Evolutionary conservation across 2,113 vertebrate species (phyloP).

Genomic region (Hiodon alosoides): DNA sequence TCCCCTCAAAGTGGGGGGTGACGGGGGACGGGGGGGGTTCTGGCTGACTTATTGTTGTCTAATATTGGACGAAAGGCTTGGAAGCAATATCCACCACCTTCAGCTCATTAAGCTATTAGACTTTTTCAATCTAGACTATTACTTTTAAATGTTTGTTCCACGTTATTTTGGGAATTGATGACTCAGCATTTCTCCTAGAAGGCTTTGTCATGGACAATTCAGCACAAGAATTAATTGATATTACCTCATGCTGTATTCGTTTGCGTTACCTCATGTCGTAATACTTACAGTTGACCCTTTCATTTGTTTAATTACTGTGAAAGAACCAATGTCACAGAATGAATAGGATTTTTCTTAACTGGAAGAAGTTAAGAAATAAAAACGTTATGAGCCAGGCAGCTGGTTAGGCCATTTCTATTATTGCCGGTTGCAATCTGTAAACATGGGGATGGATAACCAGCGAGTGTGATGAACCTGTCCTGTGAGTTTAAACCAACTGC

Average conservation of each 20-base stretch:
- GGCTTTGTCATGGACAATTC: too few relatives aligned
- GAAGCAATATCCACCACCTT: not conserved
- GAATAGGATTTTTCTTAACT: too few relatives aligned
- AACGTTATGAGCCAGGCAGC: too few relatives aligned
- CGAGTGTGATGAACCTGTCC: too few relatives aligned
- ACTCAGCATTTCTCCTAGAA: not conserved
- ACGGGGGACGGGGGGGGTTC: not conserved
- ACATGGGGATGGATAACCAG: too few relatives aligned
- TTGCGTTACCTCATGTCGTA: not conserved
- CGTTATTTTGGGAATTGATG: not conserved
- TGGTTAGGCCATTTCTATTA: too few relatives aligned
- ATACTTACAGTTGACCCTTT: not conserved
- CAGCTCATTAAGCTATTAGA: not conserved
- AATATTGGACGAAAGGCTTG: not conserved
- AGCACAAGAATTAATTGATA: too few relatives aligned
- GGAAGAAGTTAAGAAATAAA: too few relatives aligned
- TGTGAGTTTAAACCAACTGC: too few relatives aligned
- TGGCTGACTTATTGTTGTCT: not conserved
- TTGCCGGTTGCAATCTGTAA: too few relatives aligned
- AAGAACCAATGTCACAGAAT: too few relatives aligned
- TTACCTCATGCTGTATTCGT: too few relatives aligned
- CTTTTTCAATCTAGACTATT: not conserved
- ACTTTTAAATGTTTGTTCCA: not conserved
- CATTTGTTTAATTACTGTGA: conserved; percentile 23
- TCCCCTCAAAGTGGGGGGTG: not conserved